Evolutionary conservation across 1,140 invertebrate species (phyloP).

Genomic region (Batillaria attramentaria): DNA sequence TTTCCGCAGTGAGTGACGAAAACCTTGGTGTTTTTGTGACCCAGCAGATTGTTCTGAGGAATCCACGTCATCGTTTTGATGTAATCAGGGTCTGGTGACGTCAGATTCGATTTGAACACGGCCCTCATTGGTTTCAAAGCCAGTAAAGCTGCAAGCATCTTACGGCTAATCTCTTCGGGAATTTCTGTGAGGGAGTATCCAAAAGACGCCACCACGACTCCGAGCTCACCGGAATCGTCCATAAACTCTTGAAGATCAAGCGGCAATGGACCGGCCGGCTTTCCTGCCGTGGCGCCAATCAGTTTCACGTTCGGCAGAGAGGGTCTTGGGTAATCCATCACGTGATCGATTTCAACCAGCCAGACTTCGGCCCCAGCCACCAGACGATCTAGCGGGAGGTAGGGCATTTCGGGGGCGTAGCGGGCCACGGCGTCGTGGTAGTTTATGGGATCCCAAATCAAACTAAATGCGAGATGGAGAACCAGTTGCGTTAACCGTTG

Average conservation of each 20-base stretch:
- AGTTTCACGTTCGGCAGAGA: conserved; percentile 42
- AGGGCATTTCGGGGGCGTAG: conserved; percentile 11
- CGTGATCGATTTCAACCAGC: conserved; percentile 42
- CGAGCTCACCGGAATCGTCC: conserved; percentile 24
- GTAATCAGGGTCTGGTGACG: too few species aligned
- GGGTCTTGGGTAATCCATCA: conserved; percentile 46
- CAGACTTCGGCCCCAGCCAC: conserved; percentile 31
- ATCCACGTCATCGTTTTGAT: too few species aligned
- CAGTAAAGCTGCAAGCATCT: conserved; percentile 32
- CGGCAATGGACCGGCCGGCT: conserved; percentile 20
- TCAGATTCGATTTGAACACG: too few species aligned
- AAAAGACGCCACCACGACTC: conserved; percentile 42
- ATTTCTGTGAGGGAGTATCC: conserved; percentile 22
- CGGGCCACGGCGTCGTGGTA: neutral
- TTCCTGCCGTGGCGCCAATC: conserved; percentile 41
- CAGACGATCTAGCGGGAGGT: neutral
- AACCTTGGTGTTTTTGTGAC: too few species aligned
- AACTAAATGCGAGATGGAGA: too few species aligned
- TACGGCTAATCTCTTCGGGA: neutral
- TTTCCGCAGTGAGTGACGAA: too few species aligned
- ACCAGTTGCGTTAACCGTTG: conserved; percentile 17
- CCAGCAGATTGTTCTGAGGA: too few species aligned
- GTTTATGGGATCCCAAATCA: too few species aligned
- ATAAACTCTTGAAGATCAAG: conserved; percentile 33
- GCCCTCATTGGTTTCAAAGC: too few species aligned